A percentile compares a stretch with the other conserved stretches of the same genome.
phyloP scores from a whole-genome alignment of 2,113 vertebrate genomes.

The Anhinga rufa region DNA sequence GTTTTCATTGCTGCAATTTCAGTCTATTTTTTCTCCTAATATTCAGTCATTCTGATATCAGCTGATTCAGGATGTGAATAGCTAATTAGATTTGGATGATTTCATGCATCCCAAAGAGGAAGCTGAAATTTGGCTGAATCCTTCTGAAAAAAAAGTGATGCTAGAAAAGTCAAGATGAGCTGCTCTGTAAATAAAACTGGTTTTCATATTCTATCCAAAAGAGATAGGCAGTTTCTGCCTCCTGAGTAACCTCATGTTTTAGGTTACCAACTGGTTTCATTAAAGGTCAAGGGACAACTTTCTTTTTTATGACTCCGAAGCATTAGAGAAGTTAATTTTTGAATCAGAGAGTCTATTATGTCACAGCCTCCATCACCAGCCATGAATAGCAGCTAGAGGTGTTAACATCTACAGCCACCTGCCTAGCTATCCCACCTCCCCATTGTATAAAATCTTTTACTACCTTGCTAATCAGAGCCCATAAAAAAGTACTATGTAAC shows the following conservation, averaged over 20 bases:
- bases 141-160: background rate
- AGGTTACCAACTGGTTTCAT: background rate
- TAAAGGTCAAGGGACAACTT: background rate
- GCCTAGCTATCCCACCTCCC: background rate
- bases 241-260: background rate
- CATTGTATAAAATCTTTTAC: background rate
- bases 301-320: background rate
- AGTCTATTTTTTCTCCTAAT: slow-evolving; percentile 29
- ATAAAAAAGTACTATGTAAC: background rate
- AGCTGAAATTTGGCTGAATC: background rate
- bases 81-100: slow-evolving; percentile 30
- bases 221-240: background rate
- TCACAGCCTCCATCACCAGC: background rate
- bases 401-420: background rate
- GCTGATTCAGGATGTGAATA: slow-evolving; percentile 39
- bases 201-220: background rate
- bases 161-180: background rate
- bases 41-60: slow-evolving; percentile 23
- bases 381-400: background rate
- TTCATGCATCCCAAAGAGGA: background rate
- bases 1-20: slow-evolving; percentile 23
- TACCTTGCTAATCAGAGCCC: background rate
- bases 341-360: background rate
- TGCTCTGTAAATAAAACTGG: background rate
- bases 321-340: background rate